Percentiles rank a stretch among this genome's conserved stretches.
Conservation (phyloP, 2,888 invertebrate genomes). For the Eilema sororculum region DNA sequence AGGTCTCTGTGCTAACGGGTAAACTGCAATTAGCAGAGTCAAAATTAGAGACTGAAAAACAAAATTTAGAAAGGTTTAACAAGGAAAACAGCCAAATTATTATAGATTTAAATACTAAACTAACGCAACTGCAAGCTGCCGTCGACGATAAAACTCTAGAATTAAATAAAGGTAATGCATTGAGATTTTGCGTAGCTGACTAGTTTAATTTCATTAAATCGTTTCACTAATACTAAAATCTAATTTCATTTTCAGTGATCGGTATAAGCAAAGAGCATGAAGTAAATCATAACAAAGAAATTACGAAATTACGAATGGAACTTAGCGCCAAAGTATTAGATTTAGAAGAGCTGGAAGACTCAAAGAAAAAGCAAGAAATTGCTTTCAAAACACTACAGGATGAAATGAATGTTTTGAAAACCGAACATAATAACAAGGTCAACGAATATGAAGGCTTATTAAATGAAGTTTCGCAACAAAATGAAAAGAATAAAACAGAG, state of each 20-base stretch:
- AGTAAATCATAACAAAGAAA: slow-evolving; percentile 82
- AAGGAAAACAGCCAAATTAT: slow-evolving; percentile 82
- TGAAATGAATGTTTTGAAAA: slow-evolving; percentile 73
- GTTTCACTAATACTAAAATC: background rate
- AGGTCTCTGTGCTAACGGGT: slow-evolving; percentile 84
- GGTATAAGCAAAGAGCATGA: slow-evolving; percentile 83
- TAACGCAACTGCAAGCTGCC: slow-evolving; percentile 80
- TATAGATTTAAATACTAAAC: slow-evolving; percentile 80
- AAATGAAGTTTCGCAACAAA: slow-evolving; percentile 77
- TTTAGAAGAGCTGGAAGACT: slow-evolving; percentile 81
- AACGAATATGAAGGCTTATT: slow-evolving; percentile 81
- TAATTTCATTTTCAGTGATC: slow-evolving; percentile 66
- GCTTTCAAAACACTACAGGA: slow-evolving; percentile 73
- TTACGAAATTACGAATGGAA: slow-evolving; percentile 85
- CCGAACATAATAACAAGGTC: slow-evolving; percentile 76
- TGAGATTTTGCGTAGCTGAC: background rate
- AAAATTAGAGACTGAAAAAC: slow-evolving; percentile 79
- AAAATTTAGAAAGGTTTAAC: slow-evolving; percentile 79
- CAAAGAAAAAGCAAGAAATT: slow-evolving; percentile 75
- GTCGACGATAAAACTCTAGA: slow-evolving; percentile 84
- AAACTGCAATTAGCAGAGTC: slow-evolving; percentile 86
- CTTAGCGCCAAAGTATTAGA: slow-evolving; percentile 86
- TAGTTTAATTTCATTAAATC: background rate
- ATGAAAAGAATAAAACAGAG: slow-evolving; percentile 77
- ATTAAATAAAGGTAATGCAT: slow-evolving; percentile 80